Percentiles rank a stretch among this genome's conserved stretches.
These are phyloP conservation scores for Pristionchus maxplancki DNA, from an alignment of 2,888 invertebrate species.

Conservation along the genomic window DNA sequence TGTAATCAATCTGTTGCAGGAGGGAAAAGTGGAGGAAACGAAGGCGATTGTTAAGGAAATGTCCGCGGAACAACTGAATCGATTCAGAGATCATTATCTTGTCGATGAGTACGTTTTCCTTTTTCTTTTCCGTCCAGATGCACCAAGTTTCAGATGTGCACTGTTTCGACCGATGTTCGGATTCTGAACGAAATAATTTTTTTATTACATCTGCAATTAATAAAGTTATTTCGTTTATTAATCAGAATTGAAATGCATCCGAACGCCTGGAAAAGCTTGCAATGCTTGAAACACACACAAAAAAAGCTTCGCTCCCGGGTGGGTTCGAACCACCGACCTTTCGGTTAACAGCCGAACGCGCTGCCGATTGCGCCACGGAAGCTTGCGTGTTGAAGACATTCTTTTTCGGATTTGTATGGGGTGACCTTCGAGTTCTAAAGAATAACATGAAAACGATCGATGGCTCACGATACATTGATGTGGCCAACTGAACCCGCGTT, in stretches of 20 bases:
- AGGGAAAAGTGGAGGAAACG: neutral
- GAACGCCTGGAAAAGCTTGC: neutral
- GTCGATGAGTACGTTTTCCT: neutral
- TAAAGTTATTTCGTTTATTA: too few relatives aligned
- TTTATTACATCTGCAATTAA: too few relatives aligned
- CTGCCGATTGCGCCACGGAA: constrained; percentile 56
- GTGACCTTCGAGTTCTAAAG: neutral
- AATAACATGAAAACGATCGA: too few relatives aligned
- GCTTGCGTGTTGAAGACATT: neutral
- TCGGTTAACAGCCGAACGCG: constrained; percentile 72
- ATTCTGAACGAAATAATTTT: neutral
- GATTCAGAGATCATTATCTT: neutral
- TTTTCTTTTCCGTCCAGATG: neutral
- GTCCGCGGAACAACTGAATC: neutral
- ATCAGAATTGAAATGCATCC: neutral
- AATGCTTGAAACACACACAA: neutral
- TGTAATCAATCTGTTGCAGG: neutral
- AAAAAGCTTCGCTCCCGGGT: constrained; percentile 81
- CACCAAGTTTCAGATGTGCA: neutral
- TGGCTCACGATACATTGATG: too few relatives aligned
- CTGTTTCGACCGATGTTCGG: neutral
- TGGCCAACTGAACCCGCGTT: neutral
- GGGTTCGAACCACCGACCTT: constrained; percentile 90
- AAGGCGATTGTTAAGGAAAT: neutral
- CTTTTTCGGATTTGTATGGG: neutral